Percentiles rank a stretch among this genome's conserved stretches.
Conservation (phyloP, 2,113 vertebrate genomes). For the Caranx melampygus region DNA sequence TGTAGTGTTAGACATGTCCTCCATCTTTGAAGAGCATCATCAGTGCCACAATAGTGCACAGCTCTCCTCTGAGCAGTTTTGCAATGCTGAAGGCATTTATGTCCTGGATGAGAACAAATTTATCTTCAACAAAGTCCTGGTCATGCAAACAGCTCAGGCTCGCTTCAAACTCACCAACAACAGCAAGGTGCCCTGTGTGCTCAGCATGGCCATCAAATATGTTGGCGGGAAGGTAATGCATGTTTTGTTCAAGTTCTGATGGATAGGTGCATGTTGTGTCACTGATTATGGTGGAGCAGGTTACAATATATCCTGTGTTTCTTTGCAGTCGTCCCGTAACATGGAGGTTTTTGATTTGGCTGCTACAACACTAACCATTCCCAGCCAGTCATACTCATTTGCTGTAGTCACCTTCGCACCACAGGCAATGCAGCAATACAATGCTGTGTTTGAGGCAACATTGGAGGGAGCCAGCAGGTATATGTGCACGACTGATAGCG, state of each 20-base stretch:
- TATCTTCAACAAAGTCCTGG: conserved; percentile 87
- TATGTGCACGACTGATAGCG: neutral
- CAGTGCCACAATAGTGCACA: conserved; percentile 83
- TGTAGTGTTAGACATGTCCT: conserved; percentile 80
- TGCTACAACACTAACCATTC: conserved; percentile 80
- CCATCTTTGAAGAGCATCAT: conserved; percentile 91
- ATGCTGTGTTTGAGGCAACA: conserved; percentile 86
- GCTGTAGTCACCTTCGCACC: conserved; percentile 87
- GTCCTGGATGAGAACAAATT: conserved; percentile 90
- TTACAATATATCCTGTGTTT: neutral
- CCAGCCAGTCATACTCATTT: conserved; percentile 84
- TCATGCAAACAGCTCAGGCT: conserved; percentile 84
- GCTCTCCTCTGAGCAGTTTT: conserved; percentile 75
- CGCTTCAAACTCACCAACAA: conserved; percentile 88
- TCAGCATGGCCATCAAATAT: conserved; percentile 83
- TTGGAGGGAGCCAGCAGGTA: conserved; percentile 85
- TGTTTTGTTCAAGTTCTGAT: neutral
- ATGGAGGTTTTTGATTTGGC: conserved; percentile 85
- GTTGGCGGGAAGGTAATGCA: conserved; percentile 81
- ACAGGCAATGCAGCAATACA: conserved; percentile 83
- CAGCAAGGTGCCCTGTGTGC: conserved; percentile 84
- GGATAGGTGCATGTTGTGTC: neutral
- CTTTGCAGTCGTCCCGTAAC: conserved; percentile 68
- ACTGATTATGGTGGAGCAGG: neutral
- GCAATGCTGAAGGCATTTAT: conserved; percentile 81